Evolutionary conservation across 1,140 invertebrate genomes (phyloP).

Genomic region (Caenorhabditis briggsae): DNA sequence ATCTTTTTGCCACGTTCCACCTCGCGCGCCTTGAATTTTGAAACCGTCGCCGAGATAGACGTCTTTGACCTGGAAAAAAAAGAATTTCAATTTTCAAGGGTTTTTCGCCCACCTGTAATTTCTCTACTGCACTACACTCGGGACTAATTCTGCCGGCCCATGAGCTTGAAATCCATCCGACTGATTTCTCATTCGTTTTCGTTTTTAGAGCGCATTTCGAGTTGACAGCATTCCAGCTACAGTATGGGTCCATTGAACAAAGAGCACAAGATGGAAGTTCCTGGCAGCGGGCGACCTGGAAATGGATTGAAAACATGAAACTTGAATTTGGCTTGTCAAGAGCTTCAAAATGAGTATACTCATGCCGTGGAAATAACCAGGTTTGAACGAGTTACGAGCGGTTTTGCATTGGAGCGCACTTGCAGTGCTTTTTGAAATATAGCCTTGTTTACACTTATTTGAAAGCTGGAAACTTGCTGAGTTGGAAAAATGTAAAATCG

Average conservation of each 20-base stretch:
- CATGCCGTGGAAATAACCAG: too few relatives aligned
- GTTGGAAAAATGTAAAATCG: too few relatives aligned
- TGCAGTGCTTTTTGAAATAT: too few relatives aligned
- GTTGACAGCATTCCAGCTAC: constrained; percentile 76
- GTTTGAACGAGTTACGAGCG: too few relatives aligned
- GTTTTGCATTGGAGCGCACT: too few relatives aligned
- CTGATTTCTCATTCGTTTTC: constrained; percentile 42
- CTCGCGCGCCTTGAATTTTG: constrained; percentile 62
- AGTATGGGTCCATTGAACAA: constrained; percentile 76
- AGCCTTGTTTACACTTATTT: too few relatives aligned
- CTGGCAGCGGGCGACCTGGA: constrained; percentile 69
- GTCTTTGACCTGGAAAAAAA: constrained; percentile 20
- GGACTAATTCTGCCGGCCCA: constrained; percentile 39
- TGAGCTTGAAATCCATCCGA: constrained; percentile 36
- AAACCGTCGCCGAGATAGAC: constrained; percentile 72
- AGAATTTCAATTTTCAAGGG: too few relatives aligned
- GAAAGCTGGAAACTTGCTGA: too few relatives aligned
- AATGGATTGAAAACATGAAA: too few relatives aligned
- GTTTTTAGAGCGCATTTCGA: constrained; percentile 35
- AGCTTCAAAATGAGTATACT: too few relatives aligned
- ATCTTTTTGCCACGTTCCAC: constrained; percentile 60
- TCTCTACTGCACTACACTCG: constrained; percentile 1
- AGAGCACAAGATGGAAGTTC: constrained; percentile 67
- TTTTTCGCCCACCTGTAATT: background rate
- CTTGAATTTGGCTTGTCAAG: too few relatives aligned